phyloP scores from a whole-genome alignment of 2,888 invertebrate genomes.

The Lasioglossum marginatum region DNA sequence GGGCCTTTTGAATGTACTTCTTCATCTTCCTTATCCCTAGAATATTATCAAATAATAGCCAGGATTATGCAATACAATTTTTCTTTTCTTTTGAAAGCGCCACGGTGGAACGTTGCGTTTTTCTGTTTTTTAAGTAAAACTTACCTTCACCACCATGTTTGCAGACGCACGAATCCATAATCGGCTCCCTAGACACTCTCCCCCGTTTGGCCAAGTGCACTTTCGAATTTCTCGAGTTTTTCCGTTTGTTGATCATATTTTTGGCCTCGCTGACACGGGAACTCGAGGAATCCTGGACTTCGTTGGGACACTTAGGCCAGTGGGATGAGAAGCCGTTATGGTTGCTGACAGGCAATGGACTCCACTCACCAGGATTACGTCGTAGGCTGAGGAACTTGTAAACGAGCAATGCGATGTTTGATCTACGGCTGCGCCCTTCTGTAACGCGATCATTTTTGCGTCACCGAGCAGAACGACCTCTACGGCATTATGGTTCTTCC shows the following conservation, averaged over 20 bases:
- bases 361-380: neutral
- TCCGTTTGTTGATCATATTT: slow-evolving; percentile 48
- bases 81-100: neutral
- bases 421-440: slow-evolving; percentile 53
- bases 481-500: neutral
- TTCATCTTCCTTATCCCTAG: slow-evolving; percentile 65
- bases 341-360: neutral
- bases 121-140: neutral
- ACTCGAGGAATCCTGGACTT: slow-evolving; percentile 40
- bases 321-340: slow-evolving; percentile 14
- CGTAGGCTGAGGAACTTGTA: slow-evolving; percentile 58
- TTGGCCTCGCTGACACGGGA: neutral
- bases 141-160: slow-evolving; percentile 43
- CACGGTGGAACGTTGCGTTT: too few relatives aligned
- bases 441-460: slow-evolving; percentile 23
- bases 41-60: neutral
- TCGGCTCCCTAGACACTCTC: slow-evolving; percentile 15
- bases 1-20: slow-evolving; percentile 71
- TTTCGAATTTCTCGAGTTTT: slow-evolving; percentile 38
- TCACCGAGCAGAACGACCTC: neutral
- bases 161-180: slow-evolving; percentile 30
- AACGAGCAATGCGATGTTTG: slow-evolving; percentile 57
- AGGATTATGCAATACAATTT: neutral
- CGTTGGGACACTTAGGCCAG: slow-evolving; percentile 15
- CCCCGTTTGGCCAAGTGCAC: slow-evolving; percentile 23